Evolutionary conservation across 1,140 invertebrate genomes (phyloP).

Genomic region (Calephelis nemesis): DNA sequence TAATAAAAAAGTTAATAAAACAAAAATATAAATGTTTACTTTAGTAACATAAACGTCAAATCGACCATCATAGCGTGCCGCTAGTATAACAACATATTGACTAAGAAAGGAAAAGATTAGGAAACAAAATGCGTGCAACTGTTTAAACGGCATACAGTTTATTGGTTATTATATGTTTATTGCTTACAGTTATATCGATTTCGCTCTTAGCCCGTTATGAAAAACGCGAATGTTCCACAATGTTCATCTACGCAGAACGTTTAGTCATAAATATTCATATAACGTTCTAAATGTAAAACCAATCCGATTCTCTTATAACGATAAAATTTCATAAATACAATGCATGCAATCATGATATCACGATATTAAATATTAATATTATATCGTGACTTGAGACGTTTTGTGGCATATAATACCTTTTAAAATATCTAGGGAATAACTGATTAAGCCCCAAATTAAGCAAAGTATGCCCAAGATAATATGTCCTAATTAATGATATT

Average conservation of each 20-base stretch:
- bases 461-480: too few relatives aligned
- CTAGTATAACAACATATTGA: background rate
- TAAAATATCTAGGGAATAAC: too few relatives aligned
- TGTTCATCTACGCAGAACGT: slow-evolving; percentile 25
- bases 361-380: background rate
- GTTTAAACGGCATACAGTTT: background rate
- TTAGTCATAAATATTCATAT: slow-evolving; percentile 22
- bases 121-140: slow-evolving; percentile 4
- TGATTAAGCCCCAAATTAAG: too few relatives aligned
- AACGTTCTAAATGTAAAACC: background rate
- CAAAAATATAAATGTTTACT: background rate
- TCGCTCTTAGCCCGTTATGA: background rate
- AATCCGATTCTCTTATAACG: background rate
- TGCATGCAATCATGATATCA: background rate
- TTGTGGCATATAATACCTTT: too few relatives aligned
- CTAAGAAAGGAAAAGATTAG: slow-evolving; percentile 8
- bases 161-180: too few relatives aligned
- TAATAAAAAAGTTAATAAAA: background rate
- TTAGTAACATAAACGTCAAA: background rate
- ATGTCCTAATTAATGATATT: too few relatives aligned
- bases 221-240: background rate
- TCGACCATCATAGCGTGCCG: too few relatives aligned
- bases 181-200: slow-evolving; percentile 1
- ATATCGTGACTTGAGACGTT: too few relatives aligned
- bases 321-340: background rate